phyloP scores from a whole-genome alignment of 2,888 invertebrate genomes.

The Stenodera caucasica region DNA sequence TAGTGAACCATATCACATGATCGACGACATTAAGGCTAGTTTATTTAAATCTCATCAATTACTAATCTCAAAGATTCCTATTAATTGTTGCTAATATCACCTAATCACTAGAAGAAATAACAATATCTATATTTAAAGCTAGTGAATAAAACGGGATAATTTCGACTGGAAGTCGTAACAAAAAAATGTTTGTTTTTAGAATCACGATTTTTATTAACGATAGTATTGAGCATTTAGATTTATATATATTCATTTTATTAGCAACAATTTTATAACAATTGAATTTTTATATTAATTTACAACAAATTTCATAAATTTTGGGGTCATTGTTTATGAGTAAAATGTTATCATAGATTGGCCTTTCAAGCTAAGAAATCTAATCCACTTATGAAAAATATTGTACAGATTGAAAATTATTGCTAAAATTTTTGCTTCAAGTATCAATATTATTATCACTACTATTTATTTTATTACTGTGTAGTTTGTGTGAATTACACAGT shows the following conservation, averaged over 20 bases:
- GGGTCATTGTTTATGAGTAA: not conserved
- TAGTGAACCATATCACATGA: slow-evolving; percentile 28
- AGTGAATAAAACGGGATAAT: not conserved
- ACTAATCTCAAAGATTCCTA: slow-evolving; percentile 6
- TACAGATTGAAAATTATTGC: slow-evolving; percentile 13
- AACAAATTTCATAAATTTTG: slow-evolving; percentile 5
- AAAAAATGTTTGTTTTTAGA: not conserved
- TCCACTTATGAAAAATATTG: slow-evolving; percentile 10
- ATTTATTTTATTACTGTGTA: slow-evolving; percentile 17
- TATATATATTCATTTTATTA: not conserved
- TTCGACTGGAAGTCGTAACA: not conserved
- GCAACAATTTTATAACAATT: slow-evolving; percentile 5
- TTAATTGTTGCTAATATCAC: not conserved
- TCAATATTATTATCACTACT: slow-evolving; percentile 9
- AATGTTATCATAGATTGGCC: not conserved
- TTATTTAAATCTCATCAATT: slow-evolving; percentile 9
- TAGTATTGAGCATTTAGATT: slow-evolving; percentile 1
- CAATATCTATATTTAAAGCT: slow-evolving; percentile 9
- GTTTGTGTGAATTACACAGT: slow-evolving; percentile 28
- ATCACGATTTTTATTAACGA: slow-evolving; percentile 1
- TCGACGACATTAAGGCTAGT: slow-evolving; percentile 30
- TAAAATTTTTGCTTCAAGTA: slow-evolving; percentile 7
- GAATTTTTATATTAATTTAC: slow-evolving; percentile 16
- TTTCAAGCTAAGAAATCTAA: not conserved
- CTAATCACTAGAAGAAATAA: not conserved